These are phyloP conservation scores for Sabellastarte sp. DNA, from an alignment of 2,888 invertebrate species.

Conservation along the genomic window DNA sequence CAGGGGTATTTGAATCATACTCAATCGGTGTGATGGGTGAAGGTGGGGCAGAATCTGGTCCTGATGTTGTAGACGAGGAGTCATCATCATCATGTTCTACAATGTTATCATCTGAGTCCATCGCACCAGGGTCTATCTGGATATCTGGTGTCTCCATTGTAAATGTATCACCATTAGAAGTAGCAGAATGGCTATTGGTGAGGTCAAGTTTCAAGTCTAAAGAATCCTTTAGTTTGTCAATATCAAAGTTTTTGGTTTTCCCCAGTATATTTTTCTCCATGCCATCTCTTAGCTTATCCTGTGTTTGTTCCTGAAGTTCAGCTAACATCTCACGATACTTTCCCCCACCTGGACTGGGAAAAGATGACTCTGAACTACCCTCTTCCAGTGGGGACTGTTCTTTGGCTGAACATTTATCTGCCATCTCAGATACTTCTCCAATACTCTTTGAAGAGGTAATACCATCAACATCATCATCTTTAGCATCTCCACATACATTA, in stretches of 20 bases:
- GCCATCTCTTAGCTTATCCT: not conserved
- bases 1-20: constrained; percentile 9
- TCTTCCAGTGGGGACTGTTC: not conserved
- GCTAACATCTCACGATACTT: constrained; percentile 32
- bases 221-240: constrained; percentile 28
- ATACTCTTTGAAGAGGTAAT: not conserved
- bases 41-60: constrained; percentile 55
- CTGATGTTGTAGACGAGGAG: constrained; percentile 54
- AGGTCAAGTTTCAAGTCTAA: constrained; percentile 29
- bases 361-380: constrained; percentile 40
- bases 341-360: constrained; percentile 38
- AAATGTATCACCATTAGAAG: not conserved
- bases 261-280: not conserved
- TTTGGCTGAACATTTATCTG: too few relatives aligned
- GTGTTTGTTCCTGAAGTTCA: constrained; percentile 22
- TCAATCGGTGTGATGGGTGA: constrained; percentile 40
- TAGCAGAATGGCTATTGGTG: not conserved
- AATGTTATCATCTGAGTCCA: too few relatives aligned
- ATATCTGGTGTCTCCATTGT: not conserved
- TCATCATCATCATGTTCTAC: constrained; percentile 10
- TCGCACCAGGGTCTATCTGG: too few relatives aligned
- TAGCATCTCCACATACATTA: not conserved
- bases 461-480: too few relatives aligned
- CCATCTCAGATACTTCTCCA: too few relatives aligned
- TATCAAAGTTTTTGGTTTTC: not conserved